These are phyloP conservation scores for Corydoras sp. DNA, from an alignment of 2,113 vertebrate genomes.

Conservation along the genomic window DNA sequence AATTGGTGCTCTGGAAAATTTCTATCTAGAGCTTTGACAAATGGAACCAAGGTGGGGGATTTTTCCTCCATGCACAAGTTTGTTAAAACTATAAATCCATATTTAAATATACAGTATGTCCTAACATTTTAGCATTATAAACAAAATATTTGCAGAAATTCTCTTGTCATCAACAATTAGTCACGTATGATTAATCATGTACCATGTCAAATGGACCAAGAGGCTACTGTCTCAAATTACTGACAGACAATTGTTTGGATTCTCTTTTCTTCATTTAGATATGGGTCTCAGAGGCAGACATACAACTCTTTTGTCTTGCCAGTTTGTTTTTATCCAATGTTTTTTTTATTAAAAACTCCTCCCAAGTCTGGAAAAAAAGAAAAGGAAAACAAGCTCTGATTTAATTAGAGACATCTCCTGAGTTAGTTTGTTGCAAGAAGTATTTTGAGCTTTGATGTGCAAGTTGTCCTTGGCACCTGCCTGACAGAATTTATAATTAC, in stretches of 20 bases:
- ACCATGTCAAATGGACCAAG: slow-evolving; percentile 37
- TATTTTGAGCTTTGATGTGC: slow-evolving; percentile 41
- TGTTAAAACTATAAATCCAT: background rate
- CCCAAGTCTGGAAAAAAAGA: slow-evolving; percentile 50
- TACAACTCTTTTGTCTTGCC: slow-evolving; percentile 45
- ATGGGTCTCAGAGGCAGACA: slow-evolving; percentile 39
- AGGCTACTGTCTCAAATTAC: slow-evolving; percentile 55
- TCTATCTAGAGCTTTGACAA: background rate
- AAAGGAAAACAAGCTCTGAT: slow-evolving; percentile 49
- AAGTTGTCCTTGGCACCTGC: slow-evolving; percentile 54
- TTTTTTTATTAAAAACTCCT: slow-evolving; percentile 51
- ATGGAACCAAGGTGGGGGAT: background rate
- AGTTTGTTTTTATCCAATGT: slow-evolving; percentile 56
- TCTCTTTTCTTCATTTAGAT: slow-evolving; percentile 42
- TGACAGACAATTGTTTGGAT: slow-evolving; percentile 55
- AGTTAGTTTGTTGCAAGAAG: slow-evolving; percentile 42
- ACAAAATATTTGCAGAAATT: background rate
- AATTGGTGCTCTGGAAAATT: background rate
- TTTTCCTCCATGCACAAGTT: background rate
- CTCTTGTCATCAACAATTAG: slow-evolving; percentile 15
- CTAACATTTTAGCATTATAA: slow-evolving; percentile 1
- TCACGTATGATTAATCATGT: slow-evolving; percentile 13
- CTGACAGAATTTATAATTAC: slow-evolving; percentile 49
- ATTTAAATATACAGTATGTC: background rate
- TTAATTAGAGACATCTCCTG: slow-evolving; percentile 53